These are phyloP conservation scores for Phanerotoma sp. DNA, from an alignment of 2,888 invertebrate species.

Conservation along the genomic window DNA sequence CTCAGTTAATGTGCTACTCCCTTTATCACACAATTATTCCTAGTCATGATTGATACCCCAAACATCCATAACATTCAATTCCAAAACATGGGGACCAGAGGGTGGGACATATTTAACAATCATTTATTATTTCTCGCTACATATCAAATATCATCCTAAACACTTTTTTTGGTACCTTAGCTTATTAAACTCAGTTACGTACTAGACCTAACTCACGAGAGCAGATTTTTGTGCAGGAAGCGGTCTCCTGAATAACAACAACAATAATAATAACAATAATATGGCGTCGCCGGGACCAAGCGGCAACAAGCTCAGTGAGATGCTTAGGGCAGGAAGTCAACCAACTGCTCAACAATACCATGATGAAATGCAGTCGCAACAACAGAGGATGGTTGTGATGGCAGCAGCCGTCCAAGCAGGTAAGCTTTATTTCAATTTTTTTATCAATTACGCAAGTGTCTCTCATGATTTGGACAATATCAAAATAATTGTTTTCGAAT, in stretches of 20 bases:
- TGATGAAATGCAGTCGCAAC: conserved; percentile 68
- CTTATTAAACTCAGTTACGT: not conserved
- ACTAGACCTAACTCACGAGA: conserved; percentile 47
- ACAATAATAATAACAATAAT: conserved; percentile 66
- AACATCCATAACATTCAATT: not conserved
- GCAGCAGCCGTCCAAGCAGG: conserved; percentile 55
- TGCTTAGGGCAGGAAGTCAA: conserved; percentile 53
- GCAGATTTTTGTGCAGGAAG: conserved; percentile 63
- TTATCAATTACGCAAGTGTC: not conserved
- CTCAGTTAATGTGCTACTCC: conserved; percentile 2
- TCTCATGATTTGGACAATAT: too few relatives aligned
- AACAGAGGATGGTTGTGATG: conserved; percentile 56
- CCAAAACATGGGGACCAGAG: conserved; percentile 6
- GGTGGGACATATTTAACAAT: conserved; percentile 16
- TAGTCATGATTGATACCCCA: not conserved
- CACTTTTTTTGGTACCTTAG: not conserved
- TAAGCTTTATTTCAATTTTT: conserved; percentile 31
- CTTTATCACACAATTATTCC: conserved; percentile 4
- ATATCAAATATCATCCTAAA: not conserved
- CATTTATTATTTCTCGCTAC: too few relatives aligned
- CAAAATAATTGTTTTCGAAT: too few relatives aligned
- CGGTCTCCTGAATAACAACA: conserved; percentile 70
- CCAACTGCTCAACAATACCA: conserved; percentile 55
- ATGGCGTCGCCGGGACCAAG: conserved; percentile 57
- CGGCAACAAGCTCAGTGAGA: conserved; percentile 56